Evolutionary conservation across 2,113 vertebrate genomes (phyloP).

Genomic region (Paracanthobrama guichenoti): DNA sequence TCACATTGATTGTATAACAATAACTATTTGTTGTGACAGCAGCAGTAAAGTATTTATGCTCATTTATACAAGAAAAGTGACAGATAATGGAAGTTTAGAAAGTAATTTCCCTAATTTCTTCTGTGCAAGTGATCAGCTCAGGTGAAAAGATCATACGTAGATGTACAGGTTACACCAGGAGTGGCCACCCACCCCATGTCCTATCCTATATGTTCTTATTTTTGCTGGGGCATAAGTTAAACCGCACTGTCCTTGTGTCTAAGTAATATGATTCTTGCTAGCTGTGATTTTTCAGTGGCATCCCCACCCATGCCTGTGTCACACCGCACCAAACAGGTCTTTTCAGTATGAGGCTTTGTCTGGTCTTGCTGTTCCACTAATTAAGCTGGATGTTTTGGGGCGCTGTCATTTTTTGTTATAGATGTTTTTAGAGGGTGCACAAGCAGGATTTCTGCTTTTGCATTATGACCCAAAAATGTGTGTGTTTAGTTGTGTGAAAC

Average conservation of each 20-base stretch:
- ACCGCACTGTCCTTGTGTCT: neutral
- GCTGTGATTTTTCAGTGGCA: neutral
- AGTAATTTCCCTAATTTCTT: neutral
- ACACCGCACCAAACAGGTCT: constrained; percentile 31
- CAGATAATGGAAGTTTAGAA: no score
- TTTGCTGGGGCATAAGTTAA: neutral
- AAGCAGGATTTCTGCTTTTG: neutral
- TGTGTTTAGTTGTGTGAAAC: neutral
- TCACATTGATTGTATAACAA: neutral
- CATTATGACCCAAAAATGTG: neutral
- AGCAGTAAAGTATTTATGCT: neutral
- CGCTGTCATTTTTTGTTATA: neutral
- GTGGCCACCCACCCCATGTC: neutral
- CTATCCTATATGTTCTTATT: neutral
- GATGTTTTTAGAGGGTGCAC: neutral
- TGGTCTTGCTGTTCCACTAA: constrained; percentile 9
- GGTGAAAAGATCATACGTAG: neutral
- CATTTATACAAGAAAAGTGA: neutral
- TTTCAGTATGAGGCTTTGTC: constrained; percentile 5
- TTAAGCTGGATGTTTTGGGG: neutral
- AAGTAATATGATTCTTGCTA: constrained; percentile 11
- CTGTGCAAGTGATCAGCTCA: neutral
- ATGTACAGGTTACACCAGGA: neutral
- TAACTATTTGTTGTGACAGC: neutral
- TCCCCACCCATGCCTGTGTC: constrained; percentile 27